phyloP scores from a whole-genome alignment of 2,888 invertebrate species.

The Protodeltote pygarga region DNA sequence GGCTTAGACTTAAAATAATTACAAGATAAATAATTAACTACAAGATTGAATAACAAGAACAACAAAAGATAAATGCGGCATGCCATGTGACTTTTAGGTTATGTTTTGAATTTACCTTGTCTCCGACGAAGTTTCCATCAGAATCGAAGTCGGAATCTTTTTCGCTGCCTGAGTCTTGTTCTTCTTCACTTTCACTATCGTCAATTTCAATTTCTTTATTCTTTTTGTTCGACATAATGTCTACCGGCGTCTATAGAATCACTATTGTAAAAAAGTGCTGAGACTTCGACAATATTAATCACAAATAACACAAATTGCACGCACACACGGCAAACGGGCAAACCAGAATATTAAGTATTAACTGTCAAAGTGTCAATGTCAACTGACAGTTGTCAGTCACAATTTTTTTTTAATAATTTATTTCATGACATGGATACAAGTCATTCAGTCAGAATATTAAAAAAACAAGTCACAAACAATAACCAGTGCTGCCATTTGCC shows the following conservation, averaged over 20 bases:
- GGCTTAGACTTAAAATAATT: background rate
- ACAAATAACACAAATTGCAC: conserved; percentile 16
- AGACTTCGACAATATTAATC: conserved; percentile 37
- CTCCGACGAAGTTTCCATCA: conserved; percentile 84
- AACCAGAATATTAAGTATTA: no score
- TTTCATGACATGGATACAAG: no score
- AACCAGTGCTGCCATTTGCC: no score
- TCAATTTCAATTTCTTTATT: conserved; percentile 74
- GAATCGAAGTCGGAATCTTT: conserved; percentile 81
- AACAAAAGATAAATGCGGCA: conserved; percentile 30
- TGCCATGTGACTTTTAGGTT: conserved; percentile 79
- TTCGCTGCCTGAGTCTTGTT: conserved; percentile 73
- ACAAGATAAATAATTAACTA: background rate
- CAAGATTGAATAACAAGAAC: conserved; percentile 16
- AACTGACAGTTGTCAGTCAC: no score
- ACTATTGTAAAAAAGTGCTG: no score
- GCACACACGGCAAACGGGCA: no score
- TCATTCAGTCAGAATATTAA: no score
- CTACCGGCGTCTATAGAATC: conserved; percentile 12
- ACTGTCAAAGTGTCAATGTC: no score
- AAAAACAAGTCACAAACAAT: no score
- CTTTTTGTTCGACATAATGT: conserved; percentile 79
- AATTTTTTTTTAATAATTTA: no score
- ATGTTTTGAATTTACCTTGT: conserved; percentile 78
- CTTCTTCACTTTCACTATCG: conserved; percentile 81